Conservation (phyloP, 2,797 vertebrate species). For the Otolemur crassicaudatus region DNA sequence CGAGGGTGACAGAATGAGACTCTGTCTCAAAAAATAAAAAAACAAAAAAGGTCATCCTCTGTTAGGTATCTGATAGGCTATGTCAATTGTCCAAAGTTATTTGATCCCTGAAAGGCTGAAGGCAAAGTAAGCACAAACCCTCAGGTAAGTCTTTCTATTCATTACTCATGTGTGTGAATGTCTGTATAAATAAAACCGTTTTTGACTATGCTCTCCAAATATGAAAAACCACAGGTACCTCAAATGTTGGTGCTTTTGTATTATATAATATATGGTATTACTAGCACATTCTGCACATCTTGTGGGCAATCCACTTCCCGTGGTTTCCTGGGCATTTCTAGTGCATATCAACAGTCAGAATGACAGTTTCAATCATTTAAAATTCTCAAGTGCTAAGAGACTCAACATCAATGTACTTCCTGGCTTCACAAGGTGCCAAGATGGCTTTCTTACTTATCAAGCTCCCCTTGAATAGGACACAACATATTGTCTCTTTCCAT, state of each 20-base stretch:
- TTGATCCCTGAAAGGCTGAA: neutral
- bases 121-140: neutral
- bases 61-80: neutral
- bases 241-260: neutral
- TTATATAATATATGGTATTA: neutral
- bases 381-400: neutral
- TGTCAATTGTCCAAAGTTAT: conserved; percentile 23
- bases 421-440: neutral
- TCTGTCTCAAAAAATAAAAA: too few species aligned
- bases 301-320: neutral
- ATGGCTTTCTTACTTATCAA: neutral
- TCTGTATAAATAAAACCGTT: neutral
- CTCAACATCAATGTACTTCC: neutral
- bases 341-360: neutral
- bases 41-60: neutral
- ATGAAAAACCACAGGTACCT: neutral
- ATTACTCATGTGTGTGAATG: neutral
- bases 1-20: too few species aligned
- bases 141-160: neutral
- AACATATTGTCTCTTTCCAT: neutral
- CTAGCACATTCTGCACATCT: neutral
- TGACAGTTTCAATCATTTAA: neutral
- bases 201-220: neutral
- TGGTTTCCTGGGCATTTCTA: neutral
- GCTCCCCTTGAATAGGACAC: neutral